A percentile compares a stretch with the other conserved stretches of the same genome.
phyloP scores from a whole-genome alignment of 2,888 invertebrate species.

The Hirtodrosophila histrioides region DNA sequence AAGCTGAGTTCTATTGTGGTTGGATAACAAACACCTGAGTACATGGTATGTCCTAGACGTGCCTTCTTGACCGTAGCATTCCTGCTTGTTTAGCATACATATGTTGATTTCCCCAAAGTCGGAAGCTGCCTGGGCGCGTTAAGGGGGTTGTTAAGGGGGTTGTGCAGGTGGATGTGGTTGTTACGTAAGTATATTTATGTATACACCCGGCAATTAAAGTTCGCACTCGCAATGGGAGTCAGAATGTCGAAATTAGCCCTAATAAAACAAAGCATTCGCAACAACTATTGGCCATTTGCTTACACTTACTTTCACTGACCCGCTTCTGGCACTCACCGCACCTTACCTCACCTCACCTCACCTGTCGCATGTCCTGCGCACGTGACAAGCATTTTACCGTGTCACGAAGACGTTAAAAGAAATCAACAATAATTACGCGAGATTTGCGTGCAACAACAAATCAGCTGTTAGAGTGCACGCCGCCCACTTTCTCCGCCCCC shows the following conservation, averaged over 20 bases:
- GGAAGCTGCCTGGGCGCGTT: background rate
- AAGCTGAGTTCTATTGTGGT: too few species aligned
- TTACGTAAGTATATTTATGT: background rate
- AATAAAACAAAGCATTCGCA: background rate
- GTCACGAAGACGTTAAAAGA: constrained; percentile 39
- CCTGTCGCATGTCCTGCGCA: constrained; percentile 43
- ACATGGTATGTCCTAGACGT: constrained; percentile 2
- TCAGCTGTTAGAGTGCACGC: constrained; percentile 47
- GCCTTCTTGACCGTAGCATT: background rate
- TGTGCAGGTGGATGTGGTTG: background rate
- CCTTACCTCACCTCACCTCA: background rate
- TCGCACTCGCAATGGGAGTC: constrained; percentile 4
- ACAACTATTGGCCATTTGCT: constrained; percentile 14
- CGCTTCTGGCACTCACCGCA: background rate
- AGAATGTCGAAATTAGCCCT: background rate
- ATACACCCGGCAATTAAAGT: constrained; percentile 16
- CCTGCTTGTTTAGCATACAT: background rate
- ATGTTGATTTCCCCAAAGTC: constrained; percentile 45
- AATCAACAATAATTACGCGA: constrained; percentile 41
- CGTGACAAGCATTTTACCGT: constrained; percentile 54
- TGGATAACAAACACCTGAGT: background rate
- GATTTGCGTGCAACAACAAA: constrained; percentile 60
- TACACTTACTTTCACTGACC: constrained; percentile 15
- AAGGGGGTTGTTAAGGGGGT: constrained; percentile 8
- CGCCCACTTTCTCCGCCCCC: constrained; percentile 10